phyloP scores from a whole-genome alignment of 1,140 invertebrate genomes.

The Drosophila aff. region DNA sequence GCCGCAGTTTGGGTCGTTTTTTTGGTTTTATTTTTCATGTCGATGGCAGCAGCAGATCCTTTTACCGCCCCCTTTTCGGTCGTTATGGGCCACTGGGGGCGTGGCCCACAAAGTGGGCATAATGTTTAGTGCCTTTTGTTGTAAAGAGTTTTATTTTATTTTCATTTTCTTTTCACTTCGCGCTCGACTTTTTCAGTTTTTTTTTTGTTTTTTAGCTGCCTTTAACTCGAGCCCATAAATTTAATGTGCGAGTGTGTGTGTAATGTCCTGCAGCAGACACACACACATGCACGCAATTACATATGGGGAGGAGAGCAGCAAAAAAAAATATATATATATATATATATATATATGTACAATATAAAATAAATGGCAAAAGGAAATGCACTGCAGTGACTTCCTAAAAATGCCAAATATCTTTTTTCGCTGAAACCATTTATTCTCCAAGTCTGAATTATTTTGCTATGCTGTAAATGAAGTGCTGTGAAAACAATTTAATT shows the following conservation, averaged over 20 bases:
- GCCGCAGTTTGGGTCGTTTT: slow-evolving; percentile 9
- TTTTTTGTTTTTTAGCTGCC: slow-evolving; percentile 5
- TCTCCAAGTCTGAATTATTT: slow-evolving; percentile 5
- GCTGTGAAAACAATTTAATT: background rate
- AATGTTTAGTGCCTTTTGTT: slow-evolving; percentile 81
- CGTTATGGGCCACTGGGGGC: slow-evolving; percentile 25
- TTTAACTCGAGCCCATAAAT: slow-evolving; percentile 66
- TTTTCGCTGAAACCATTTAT: slow-evolving; percentile 18
- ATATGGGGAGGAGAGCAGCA: background rate
- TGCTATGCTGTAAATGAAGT: slow-evolving; percentile 1
- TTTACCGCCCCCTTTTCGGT: slow-evolving; percentile 23
- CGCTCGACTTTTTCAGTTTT: slow-evolving; percentile 1
- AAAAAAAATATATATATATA: background rate
- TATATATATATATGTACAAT: background rate
- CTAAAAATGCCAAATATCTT: slow-evolving; percentile 38
- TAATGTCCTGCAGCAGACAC: slow-evolving; percentile 65
- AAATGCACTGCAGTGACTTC: slow-evolving; percentile 49
- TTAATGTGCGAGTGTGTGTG: slow-evolving; percentile 70
- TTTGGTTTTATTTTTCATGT: slow-evolving; percentile 11
- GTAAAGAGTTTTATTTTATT: slow-evolving; percentile 70
- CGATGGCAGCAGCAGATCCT: slow-evolving; percentile 19
- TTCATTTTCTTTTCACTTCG: slow-evolving; percentile 38
- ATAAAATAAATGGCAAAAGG: slow-evolving; percentile 28
- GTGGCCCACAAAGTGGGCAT: slow-evolving; percentile 60
- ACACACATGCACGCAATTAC: slow-evolving; percentile 19